phyloP scores from a whole-genome alignment of 2,113 vertebrate species.

The Emydocephalus ijimae region DNA sequence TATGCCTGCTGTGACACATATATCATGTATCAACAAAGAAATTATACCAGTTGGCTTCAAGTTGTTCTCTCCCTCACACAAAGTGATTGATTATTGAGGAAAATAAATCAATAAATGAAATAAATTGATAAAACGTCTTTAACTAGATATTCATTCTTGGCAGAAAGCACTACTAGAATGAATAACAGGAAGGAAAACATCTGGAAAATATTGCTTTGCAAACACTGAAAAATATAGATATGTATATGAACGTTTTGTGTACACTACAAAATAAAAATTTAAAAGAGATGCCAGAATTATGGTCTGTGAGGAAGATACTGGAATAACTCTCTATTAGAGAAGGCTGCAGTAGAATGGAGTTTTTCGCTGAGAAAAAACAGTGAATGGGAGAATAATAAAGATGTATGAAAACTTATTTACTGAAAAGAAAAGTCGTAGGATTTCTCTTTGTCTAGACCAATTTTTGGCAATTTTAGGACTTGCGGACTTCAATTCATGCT shows the following conservation, averaged over 20 bases:
- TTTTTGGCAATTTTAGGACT: not conserved
- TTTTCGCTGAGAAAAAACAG: not conserved
- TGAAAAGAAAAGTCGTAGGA: not conserved
- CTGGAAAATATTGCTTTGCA: not conserved
- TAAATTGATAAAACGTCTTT: not conserved
- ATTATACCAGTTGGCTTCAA: not conserved
- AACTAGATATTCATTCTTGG: not conserved
- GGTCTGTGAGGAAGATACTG: not conserved
- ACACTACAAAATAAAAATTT: not conserved
- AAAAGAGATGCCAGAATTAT: not conserved
- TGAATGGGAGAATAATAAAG: not conserved
- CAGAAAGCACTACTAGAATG: not conserved
- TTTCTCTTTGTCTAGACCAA: not conserved
- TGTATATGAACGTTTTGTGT: not conserved
- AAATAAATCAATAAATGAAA: not conserved
- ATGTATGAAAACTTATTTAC: not conserved
- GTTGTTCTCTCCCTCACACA: not conserved
- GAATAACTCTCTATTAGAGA: not conserved
- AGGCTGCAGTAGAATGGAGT: not conserved
- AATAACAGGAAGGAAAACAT: not conserved
- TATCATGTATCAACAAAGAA: not conserved
- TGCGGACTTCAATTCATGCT: not conserved
- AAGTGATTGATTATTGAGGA: not conserved
- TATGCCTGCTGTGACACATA: not conserved
- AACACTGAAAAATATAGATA: not conserved